A percentile compares a stretch with the other conserved stretches of the same genome.
Evolutionary conservation across 2,888 invertebrate genomes (phyloP).

Genomic region (Abrostola triplasia): DNA sequence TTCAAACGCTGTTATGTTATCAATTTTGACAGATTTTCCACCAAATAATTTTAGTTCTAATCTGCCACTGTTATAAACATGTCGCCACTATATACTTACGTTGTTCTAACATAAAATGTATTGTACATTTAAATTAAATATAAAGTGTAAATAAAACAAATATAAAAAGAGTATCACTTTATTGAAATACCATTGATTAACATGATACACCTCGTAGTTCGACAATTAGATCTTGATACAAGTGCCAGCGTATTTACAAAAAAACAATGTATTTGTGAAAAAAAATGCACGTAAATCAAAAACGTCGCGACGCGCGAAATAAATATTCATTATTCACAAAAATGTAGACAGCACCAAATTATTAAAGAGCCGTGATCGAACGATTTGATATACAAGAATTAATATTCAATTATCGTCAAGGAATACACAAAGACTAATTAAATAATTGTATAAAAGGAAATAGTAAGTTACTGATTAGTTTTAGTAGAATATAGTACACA

Average conservation of each 20-base stretch:
- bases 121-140: neutral
- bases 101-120: neutral
- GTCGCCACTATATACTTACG: no score
- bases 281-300: slow-evolving; percentile 65
- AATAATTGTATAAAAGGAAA: no score
- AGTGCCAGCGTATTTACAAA: slow-evolving; percentile 75
- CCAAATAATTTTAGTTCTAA: no score
- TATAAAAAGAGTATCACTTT: slow-evolving; percentile 71
- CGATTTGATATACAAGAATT: slow-evolving; percentile 48
- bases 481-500: no score
- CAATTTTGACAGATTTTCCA: no score
- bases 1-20: no score
- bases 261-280: slow-evolving; percentile 56
- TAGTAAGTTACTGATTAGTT: no score
- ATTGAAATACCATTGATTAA: slow-evolving; percentile 77
- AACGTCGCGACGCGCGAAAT: slow-evolving; percentile 48
- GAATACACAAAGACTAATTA: no score
- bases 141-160: slow-evolving; percentile 60
- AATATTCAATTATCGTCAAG: neutral
- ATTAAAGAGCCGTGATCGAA: slow-evolving; percentile 33
- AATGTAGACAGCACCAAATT: slow-evolving; percentile 59
- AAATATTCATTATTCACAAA: slow-evolving; percentile 50
- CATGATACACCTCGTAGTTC: slow-evolving; percentile 62
- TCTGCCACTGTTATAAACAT: no score
- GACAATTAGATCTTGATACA: slow-evolving; percentile 65